Evolutionary conservation across 2,113 vertebrate genomes (phyloP).

Genomic region (Oryzias curvinotus): DNA sequence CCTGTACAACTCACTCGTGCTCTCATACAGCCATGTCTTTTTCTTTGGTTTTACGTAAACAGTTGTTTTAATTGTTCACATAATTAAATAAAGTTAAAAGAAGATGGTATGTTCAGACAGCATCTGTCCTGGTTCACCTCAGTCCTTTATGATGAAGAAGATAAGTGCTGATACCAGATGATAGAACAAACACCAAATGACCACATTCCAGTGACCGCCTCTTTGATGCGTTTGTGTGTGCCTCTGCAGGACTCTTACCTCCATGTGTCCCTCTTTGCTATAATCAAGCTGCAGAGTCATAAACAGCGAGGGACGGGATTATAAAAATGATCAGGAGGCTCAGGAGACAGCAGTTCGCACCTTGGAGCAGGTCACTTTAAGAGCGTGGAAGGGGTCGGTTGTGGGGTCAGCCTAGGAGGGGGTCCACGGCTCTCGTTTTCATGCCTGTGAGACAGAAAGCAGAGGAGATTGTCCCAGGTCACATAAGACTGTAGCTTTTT

Average conservation of each 20-base stretch:
- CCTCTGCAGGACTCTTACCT: slow-evolving; percentile 41
- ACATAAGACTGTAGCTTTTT: not conserved
- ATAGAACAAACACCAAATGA: slow-evolving; percentile 72
- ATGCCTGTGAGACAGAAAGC: slow-evolving; percentile 55
- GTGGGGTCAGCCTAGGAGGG: slow-evolving; percentile 41
- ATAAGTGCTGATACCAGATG: slow-evolving; percentile 58
- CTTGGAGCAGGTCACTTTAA: slow-evolving; percentile 50
- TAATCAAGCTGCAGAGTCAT: slow-evolving; percentile 69
- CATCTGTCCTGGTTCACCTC: slow-evolving; percentile 48
- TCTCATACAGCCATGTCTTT: too few relatives aligned
- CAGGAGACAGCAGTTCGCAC: slow-evolving; percentile 60
- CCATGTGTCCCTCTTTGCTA: slow-evolving; percentile 35
- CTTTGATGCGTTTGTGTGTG: slow-evolving; percentile 65
- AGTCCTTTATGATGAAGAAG: slow-evolving; percentile 64
- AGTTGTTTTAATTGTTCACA: too few relatives aligned
- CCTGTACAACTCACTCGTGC: too few relatives aligned
- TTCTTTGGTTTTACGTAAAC: too few relatives aligned
- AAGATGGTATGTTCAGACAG: slow-evolving; percentile 27
- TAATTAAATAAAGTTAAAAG: too few relatives aligned
- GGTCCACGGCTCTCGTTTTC: slow-evolving; percentile 49
- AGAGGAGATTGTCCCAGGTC: slow-evolving; percentile 28
- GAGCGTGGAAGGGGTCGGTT: slow-evolving; percentile 41
- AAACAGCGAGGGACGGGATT: slow-evolving; percentile 57
- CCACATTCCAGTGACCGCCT: slow-evolving; percentile 68
- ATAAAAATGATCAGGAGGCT: slow-evolving; percentile 65